Conservation (phyloP, 1,140 invertebrate species). For the Bacillus rossius region DNA sequence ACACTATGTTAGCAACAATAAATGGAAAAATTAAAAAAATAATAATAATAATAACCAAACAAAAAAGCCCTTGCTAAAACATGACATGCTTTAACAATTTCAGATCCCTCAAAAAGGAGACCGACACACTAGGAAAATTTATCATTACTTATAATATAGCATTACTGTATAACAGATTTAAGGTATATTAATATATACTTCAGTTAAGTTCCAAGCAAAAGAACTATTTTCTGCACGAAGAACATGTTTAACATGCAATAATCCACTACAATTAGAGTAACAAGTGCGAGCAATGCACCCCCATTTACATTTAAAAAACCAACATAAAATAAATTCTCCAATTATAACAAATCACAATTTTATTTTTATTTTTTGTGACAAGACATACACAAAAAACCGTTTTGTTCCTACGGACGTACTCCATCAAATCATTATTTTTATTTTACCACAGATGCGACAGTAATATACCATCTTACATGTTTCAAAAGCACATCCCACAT, state of each 20-base stretch:
- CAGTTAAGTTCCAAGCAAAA: conserved; percentile 30
- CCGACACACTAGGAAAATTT: conserved; percentile 4
- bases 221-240: conserved; percentile 25
- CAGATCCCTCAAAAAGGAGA: neutral
- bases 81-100: neutral
- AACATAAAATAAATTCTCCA: neutral
- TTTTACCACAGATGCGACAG: neutral
- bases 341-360: conserved; percentile 1
- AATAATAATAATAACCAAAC: neutral
- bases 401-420: too few species aligned
- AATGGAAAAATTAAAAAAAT: neutral
- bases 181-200: conserved; percentile 9
- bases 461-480: neutral
- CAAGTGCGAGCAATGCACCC: conserved; percentile 8
- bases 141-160: conserved; percentile 16
- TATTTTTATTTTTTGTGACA: conserved; percentile 7
- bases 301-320: conserved; percentile 9
- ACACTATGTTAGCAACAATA: neutral
- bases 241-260: conserved; percentile 35
- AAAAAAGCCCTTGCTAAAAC: neutral
- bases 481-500: too few species aligned
- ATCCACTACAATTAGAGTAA: conserved; percentile 12
- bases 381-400: conserved; percentile 4
- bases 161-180: conserved; percentile 21
- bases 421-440: neutral